phyloP scores from a whole-genome alignment of 2,113 vertebrate genomes.

The Amphilophus citrinellus region DNA sequence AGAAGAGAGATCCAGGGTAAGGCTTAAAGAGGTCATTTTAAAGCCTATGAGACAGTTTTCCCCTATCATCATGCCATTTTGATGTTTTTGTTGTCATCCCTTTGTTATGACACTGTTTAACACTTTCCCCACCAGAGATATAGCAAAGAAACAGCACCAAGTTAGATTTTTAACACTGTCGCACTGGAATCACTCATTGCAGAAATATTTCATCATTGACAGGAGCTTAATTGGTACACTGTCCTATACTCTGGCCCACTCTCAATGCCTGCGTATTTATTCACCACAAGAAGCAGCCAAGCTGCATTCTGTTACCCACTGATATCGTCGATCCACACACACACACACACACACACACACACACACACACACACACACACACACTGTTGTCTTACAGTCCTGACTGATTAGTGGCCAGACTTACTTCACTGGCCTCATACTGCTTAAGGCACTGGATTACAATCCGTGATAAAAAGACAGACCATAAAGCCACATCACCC shows the following conservation, averaged over 20 bases:
- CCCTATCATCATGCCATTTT: neutral
- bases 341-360: neutral
- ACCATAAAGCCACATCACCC: neutral
- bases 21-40: conserved; percentile 10
- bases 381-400: neutral
- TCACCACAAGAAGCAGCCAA: neutral
- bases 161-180: neutral
- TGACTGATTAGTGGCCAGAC: conserved; percentile 28
- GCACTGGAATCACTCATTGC: accelerated
- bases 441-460: conserved; percentile 41
- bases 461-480: conserved; percentile 29
- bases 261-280: neutral
- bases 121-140: neutral
- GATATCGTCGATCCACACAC: conserved; percentile 2
- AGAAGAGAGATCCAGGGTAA: conserved; percentile 97
- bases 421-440: conserved; percentile 11
- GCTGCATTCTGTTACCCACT: neutral
- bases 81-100: neutral
- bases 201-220: neutral
- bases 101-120: neutral
- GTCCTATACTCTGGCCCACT: neutral
- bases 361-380: neutral
- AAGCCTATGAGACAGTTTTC: accelerated
- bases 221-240: neutral
- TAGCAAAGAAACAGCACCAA: neutral